Evolutionary conservation across 1,140 invertebrate genomes (phyloP).

Genomic region (Triops cancriformis): DNA sequence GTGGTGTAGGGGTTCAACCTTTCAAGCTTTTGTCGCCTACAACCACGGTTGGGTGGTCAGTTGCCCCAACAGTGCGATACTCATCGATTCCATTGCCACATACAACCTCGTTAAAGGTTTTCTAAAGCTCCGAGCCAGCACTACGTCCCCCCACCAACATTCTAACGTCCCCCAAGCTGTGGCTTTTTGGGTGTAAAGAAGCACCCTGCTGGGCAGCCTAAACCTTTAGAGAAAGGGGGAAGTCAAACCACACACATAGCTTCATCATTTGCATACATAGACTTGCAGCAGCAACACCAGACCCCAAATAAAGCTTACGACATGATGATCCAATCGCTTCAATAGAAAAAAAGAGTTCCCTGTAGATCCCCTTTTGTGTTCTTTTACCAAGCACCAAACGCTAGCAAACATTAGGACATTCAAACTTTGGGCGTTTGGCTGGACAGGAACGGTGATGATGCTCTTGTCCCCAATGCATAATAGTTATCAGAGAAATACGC

Average conservation of each 20-base stretch:
- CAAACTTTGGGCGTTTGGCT: background rate
- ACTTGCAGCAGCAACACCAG: background rate
- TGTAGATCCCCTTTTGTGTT: background rate
- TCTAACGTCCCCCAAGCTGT: background rate
- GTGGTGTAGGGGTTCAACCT: background rate
- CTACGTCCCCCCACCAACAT: background rate
- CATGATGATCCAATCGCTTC: background rate
- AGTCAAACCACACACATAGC: constrained; percentile 9
- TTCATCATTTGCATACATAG: background rate
- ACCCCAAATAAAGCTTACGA: background rate
- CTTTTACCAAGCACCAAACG: background rate
- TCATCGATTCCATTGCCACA: constrained; percentile 13
- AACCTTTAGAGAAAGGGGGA: background rate
- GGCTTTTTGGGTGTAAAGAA: constrained; percentile 5
- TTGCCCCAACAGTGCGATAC: background rate
- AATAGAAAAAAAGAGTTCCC: constrained; percentile 4
- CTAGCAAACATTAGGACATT: background rate
- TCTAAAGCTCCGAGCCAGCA: background rate
- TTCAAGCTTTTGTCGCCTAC: background rate
- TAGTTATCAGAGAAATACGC: background rate
- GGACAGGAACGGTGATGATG: background rate
- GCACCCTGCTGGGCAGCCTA: background rate
- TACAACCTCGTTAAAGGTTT: constrained; percentile 14
- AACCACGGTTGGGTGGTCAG: background rate
- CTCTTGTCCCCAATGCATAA: constrained; percentile 9